Base-by-base conservation (phyloP, 2,888 invertebrate species). In the Eupithecia vulgata region DNA sequence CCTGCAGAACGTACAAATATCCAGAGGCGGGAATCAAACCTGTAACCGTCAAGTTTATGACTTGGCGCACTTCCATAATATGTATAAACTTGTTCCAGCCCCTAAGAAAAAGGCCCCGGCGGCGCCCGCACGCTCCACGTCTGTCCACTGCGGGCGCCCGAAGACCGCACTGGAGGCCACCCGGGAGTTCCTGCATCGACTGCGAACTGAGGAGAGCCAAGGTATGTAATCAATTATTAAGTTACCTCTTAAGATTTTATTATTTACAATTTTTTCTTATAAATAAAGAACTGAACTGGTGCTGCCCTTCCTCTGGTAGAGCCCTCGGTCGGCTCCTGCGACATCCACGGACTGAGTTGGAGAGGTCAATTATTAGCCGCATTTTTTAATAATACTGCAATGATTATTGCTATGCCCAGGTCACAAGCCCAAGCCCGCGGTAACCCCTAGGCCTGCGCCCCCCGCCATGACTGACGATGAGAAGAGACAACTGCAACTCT, bases 391-490 rank as follows among this genome's bases (percentile, higher is more conserved):
- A 52, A 21, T 21, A 10, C 10, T 10, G 10, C 21, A 52, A 21
- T 52, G 0, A 61, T 65, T 13, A 21, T 64, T 65, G 57, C 5
- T 2, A 13, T 68, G 35, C 10, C 10, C 52, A 70, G 67, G 59
- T 17, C 34, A 42, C 59, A 67, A 67, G 17, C 48, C 61, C 7
- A 25, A 65, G 21, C 65, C 37, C 21, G 21, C 65, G 17, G 40
- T n/a, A 40, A 37, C 13, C 65, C 25, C 65, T 25, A 12, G 69
- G 65, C 78, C 77, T 5, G 78, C 77, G 10, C 62, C 64, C 66
- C 62, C 66, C 62, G 70, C 52, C 17, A 80, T 76, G 62, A 73
- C 76, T 0, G 84, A 81, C 2, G 83, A 82, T 1, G 81, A 82
- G 40, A 83, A 81, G 52, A 73, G 71, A 2, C 67, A 67, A 34